Base-by-base conservation (phyloP, 1,140 invertebrate species). In the Steinernema khuongi region DNA sequence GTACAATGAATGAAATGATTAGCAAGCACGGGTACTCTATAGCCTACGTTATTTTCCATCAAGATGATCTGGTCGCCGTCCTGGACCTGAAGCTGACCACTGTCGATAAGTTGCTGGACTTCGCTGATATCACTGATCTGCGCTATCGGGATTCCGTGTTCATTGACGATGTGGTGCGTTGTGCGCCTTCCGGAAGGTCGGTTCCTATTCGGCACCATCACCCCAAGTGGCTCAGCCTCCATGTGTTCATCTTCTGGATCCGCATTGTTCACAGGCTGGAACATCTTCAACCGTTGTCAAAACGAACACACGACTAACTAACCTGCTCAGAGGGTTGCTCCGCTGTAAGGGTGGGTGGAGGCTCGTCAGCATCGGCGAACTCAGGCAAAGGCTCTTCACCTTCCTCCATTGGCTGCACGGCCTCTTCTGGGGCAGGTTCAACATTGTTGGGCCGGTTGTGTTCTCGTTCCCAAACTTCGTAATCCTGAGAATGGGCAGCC, bases 281-380 rank as follows among this genome's bases (percentile, higher is more conserved):
- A n/a, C n/a, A n/a, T n/a, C n/a, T n/a, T n/a, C n/a, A n/a, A n/a
- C n/a, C n/a, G n/a, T n/a, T n/a, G n/a, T n/a, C n/a, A n/a, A n/a
- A n/a, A n/a, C n/a, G n/a, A n/a, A n/a, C n/a, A n/a, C n/a, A n/a
- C n/a, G n/a, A n/a, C n/a, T n/a, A n/a, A n/a, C n/a, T n/a, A n/a
- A n/a, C n/a, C n/a, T n/a, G 50, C 19, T 60, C 50, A 11, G 50
- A 60, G 11, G 72, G 72, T 29, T 73, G 50, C 33, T 73, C 67
- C n/a, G 32, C 43, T 14, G 26, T 36, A 28, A 74, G 67, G 1
- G 19, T 73, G 1, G 72, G 72, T 4, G 72, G 72, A 18, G 70
- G 71, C 33, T 74, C 72, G 22, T 60, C 50, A 4, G 50, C 22
- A 22, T 60, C 50, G 26, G 50, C 11, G 50, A 60, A 60, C 19